These are phyloP conservation scores for Cisticola juncidis DNA, from an alignment of 2,113 vertebrate species.

Conservation along the genomic window DNA sequence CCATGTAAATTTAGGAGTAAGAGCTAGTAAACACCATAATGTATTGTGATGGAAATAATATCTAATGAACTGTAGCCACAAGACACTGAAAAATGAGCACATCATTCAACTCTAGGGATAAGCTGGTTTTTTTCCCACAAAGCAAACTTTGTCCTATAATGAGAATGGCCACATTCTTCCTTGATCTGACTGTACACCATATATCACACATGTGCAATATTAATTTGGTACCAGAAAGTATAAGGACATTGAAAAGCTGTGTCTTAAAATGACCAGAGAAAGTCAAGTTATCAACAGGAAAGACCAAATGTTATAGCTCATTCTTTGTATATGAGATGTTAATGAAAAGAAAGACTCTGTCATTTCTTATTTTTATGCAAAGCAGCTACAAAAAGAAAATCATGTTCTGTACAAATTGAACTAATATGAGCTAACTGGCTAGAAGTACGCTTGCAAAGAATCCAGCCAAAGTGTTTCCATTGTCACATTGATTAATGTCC, in stretches of 20 bases:
- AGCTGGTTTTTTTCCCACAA: not conserved
- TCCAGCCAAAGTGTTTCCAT: not conserved
- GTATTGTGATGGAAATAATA: conserved; percentile 20
- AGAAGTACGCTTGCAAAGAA: not conserved
- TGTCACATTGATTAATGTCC: not conserved
- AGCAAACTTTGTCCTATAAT: conserved; percentile 29
- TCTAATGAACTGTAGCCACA: conserved; percentile 34
- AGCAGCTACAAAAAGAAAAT: not conserved
- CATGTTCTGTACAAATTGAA: not conserved
- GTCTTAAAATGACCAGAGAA: not conserved
- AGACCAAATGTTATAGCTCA: not conserved
- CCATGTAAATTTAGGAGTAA: conserved; percentile 8
- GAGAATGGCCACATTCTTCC: conserved; percentile 17
- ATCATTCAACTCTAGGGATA: not conserved
- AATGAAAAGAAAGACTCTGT: not conserved
- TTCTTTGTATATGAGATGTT: not conserved
- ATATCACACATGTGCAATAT: not conserved
- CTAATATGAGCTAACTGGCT: not conserved
- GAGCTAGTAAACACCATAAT: not conserved
- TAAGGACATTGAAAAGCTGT: not conserved
- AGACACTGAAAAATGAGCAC: conserved; percentile 4
- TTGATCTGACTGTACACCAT: not conserved
- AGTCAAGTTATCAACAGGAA: not conserved
- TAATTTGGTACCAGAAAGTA: conserved; percentile 20
- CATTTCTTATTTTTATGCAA: not conserved